Conservation (phyloP, 2,113 vertebrate species). For the Semicossyphus pulcher region DNA sequence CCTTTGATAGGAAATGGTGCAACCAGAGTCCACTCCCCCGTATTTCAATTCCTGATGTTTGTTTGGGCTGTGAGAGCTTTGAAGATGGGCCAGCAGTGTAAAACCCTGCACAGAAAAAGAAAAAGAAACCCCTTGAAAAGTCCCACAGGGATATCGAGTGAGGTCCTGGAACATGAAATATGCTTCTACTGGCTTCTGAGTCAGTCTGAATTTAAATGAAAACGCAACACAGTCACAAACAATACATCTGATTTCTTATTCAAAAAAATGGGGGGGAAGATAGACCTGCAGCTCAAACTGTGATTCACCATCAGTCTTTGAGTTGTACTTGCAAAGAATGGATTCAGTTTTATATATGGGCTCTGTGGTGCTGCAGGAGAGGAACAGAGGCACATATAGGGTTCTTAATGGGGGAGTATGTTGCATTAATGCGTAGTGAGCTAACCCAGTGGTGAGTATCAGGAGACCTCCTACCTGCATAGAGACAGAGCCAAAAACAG, state of each 20-base stretch:
- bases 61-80: slow-evolving; percentile 50
- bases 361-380: slow-evolving; percentile 3
- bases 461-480: slow-evolving; percentile 82
- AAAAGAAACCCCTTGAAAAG: slow-evolving; percentile 31
- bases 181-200: slow-evolving; percentile 38
- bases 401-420: slow-evolving; percentile 64
- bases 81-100: slow-evolving; percentile 40
- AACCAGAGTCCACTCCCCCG: neutral
- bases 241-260: slow-evolving; percentile 43
- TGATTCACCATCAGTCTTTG: slow-evolving; percentile 43
- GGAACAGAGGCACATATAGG: slow-evolving; percentile 27
- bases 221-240: slow-evolving; percentile 43
- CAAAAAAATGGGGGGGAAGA: neutral
- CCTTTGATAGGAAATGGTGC: slow-evolving; percentile 25
- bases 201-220: slow-evolving; percentile 52
- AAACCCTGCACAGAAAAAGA: neutral
- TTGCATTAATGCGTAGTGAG: slow-evolving; percentile 78
- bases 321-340: neutral
- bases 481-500: slow-evolving; percentile 82
- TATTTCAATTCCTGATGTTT: slow-evolving; percentile 56
- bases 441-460: slow-evolving; percentile 79
- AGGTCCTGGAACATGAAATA: slow-evolving; percentile 38
- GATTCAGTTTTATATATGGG: slow-evolving; percentile 22
- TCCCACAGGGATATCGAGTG: slow-evolving; percentile 33
- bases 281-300: neutral